These are phyloP conservation scores for Enteromius paludinosus DNA, from an alignment of 2,797 vertebrate genomes.

Conservation along the genomic window DNA sequence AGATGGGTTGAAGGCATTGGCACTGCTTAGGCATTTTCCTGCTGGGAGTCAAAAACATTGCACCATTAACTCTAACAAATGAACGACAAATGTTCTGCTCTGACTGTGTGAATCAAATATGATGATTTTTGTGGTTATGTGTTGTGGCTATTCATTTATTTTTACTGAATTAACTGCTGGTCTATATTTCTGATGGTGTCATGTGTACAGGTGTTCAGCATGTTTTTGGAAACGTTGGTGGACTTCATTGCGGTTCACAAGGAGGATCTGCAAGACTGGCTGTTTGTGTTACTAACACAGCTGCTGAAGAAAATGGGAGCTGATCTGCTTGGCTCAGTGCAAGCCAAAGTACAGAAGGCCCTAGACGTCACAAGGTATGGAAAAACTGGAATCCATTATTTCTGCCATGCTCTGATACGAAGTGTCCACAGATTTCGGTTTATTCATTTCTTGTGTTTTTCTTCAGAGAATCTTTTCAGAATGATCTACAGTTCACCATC, in stretches of 20 bases:
- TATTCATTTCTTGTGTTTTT: conserved; percentile 46
- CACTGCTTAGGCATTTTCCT: conserved; percentile 14
- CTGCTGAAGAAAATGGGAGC: conserved; percentile 98
- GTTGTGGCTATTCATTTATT: not conserved
- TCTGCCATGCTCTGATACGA: not conserved
- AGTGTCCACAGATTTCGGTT: not conserved
- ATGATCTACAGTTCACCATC: conserved; percentile 97
- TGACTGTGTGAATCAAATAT: not conserved
- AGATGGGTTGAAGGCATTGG: not conserved
- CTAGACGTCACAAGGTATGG: conserved; percentile 92
- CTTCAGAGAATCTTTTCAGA: conserved; percentile 93
- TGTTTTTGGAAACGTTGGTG: conserved; percentile 98
- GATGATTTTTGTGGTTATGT: not conserved
- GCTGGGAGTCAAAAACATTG: not conserved
- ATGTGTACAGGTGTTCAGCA: conserved; percentile 92
- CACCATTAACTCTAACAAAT: conserved; percentile 17
- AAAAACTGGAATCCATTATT: not conserved
- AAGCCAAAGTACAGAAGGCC: conserved; percentile 96
- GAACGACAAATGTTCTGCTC: not conserved
- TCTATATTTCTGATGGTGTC: conserved; percentile 17
- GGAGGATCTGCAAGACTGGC: conserved; percentile 96
- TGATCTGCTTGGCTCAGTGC: conserved; percentile 95
- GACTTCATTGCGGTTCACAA: conserved; percentile 96
- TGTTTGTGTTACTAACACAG: conserved; percentile 93
- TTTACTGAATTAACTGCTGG: conserved; percentile 74